Evolutionary conservation across 2,888 invertebrate species (phyloP).

Genomic region (Hydrotaea diabolus): DNA sequence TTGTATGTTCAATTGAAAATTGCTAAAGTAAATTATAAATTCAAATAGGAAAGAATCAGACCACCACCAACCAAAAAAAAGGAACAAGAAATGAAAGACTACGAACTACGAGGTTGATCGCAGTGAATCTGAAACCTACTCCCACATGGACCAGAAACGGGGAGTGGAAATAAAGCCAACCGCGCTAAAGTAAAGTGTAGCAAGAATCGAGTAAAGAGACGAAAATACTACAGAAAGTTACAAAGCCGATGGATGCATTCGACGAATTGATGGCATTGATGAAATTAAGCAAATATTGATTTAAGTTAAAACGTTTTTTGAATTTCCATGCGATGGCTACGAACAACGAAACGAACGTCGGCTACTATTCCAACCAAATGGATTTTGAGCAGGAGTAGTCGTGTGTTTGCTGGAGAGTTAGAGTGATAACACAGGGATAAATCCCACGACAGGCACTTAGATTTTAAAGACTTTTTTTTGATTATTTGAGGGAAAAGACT

Average conservation of each 20-base stretch:
- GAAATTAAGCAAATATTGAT: constrained; percentile 67
- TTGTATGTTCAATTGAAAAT: constrained; percentile 62
- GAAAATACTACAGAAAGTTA: neutral
- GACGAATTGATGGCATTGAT: constrained; percentile 58
- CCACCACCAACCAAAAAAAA: constrained; percentile 18
- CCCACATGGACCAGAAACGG: neutral
- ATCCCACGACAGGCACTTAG: neutral
- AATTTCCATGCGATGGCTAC: constrained; percentile 27
- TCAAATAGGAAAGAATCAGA: constrained; percentile 65
- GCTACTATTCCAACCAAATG: neutral
- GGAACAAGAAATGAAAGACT: neutral
- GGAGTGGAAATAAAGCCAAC: neutral
- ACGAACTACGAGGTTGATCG: neutral
- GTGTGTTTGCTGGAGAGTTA: neutral
- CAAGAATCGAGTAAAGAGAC: neutral
- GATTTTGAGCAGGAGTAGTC: neutral
- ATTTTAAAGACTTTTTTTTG: neutral
- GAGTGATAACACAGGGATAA: neutral
- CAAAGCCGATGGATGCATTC: constrained; percentile 33
- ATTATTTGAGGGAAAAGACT: no score
- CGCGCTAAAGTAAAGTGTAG: neutral
- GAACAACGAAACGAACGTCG: neutral
- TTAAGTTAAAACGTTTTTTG: constrained; percentile 65
- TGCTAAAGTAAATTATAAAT: constrained; percentile 66
- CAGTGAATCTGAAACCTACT: neutral